Percentiles rank a stretch among this genome's conserved stretches.
These are phyloP conservation scores for Ceratoteleas bidentatus DNA, from an alignment of 1,140 invertebrate species.

Conservation along the genomic window DNA sequence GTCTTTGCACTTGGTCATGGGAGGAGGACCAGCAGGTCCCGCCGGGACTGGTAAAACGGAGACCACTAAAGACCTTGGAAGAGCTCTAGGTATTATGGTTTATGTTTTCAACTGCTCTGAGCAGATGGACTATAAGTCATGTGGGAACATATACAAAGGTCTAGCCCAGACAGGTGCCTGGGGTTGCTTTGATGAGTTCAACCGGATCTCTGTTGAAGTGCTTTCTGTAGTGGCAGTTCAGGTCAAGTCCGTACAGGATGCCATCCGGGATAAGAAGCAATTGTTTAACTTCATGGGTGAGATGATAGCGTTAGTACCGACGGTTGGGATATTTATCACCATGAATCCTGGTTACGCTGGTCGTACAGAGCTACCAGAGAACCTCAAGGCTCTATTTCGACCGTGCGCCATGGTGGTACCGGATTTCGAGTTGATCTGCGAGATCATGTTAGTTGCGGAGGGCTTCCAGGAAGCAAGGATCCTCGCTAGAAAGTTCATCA, in stretches of 20 bases:
- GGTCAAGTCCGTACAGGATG: constrained; percentile 91
- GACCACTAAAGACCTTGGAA: constrained; percentile 95
- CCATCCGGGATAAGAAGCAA: constrained; percentile 89
- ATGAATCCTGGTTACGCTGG: constrained; percentile 97
- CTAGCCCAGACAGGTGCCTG: constrained; percentile 95
- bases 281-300: constrained; percentile 93
- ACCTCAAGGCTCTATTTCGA: constrained; percentile 88
- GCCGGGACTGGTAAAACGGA: constrained; percentile 95
- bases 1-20: constrained; percentile 94
- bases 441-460: constrained; percentile 99
- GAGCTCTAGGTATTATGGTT: constrained; percentile 95
- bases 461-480: constrained; percentile 97
- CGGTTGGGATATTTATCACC: constrained; percentile 95
- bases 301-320: constrained; percentile 86
- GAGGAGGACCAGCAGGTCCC: constrained; percentile 94
- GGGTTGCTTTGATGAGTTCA: constrained; percentile 98
- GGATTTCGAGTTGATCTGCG: constrained; percentile 98
- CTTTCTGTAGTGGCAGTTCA: constrained; percentile 95
- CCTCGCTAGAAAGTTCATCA: constrained; percentile 97
- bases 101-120: constrained; percentile 98
- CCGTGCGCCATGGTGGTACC: constrained; percentile 99
- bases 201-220: constrained; percentile 95
- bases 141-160: constrained; percentile 95
- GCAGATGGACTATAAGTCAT: constrained; percentile 97
- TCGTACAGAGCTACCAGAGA: constrained; percentile 92